Percentiles rank a stretch among this genome's conserved stretches.
phyloP scores from a whole-genome alignment of 2,113 vertebrate species.

The Craseonycteris thonglongyai region DNA sequence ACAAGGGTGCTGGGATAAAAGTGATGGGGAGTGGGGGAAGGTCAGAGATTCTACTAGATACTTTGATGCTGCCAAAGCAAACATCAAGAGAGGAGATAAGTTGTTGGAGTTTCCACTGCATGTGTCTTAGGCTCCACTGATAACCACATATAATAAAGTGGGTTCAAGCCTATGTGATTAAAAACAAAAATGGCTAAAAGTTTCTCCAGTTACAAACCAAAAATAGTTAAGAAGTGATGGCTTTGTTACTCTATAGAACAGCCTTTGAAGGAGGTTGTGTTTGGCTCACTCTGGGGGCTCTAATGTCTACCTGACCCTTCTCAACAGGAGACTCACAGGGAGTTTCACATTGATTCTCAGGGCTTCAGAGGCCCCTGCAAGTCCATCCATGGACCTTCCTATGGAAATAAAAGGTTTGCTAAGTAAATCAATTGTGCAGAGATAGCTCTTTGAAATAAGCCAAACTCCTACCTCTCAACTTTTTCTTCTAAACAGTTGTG shows the following conservation, averaged over 20 bases:
- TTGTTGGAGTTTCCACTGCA: neutral
- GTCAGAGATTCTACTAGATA: neutral
- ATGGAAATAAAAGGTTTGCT: neutral
- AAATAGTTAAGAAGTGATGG: neutral
- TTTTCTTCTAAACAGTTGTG: neutral
- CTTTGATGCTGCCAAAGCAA: neutral
- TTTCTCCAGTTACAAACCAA: neutral
- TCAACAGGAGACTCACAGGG: neutral
- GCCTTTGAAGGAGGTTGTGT: neutral
- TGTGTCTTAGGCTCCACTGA: neutral
- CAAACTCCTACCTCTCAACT: slow-evolving; percentile 9
- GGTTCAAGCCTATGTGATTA: neutral
- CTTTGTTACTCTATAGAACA: neutral
- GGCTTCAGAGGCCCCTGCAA: neutral
- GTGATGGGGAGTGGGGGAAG: fast-evolving
- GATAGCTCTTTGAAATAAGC: neutral
- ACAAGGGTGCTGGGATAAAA: neutral
- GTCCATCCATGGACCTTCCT: neutral
- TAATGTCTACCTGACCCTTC: neutral
- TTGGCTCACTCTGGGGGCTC: neutral
- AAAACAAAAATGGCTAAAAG: neutral
- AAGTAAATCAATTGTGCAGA: neutral
- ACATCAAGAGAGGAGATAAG: neutral
- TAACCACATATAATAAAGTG: neutral
- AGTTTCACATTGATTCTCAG: neutral